Base-by-base conservation (phyloP, 1,140 invertebrate species). In the Drosophila pallidifrons region DNA sequence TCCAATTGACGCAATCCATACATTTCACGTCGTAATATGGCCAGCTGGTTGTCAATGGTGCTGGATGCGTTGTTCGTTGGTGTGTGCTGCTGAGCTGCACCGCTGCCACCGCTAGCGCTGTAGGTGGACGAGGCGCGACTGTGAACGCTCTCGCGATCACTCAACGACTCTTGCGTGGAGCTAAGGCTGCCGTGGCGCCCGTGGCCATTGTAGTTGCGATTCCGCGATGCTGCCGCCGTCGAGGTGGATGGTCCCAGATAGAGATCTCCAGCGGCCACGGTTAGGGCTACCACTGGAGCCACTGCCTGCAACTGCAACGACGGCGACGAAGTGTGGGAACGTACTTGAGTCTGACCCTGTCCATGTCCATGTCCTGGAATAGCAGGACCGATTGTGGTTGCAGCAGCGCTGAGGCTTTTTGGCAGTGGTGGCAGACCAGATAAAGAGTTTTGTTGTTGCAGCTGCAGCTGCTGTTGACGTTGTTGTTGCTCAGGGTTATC, bases 1-100 rank as follows among this genome's bases (percentile, higher is more conserved):
- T 98, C 97, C 91, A 98, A 83, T 87, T 98, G 97, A 8, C 97
- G 94, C 1, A 98, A 93, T 73, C 96, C 96, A 77, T 96, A 96
- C 97, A 98, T 97, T 95, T 97, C 96, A 81, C 96, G 95, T 77
- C 96, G 94, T 43, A 98, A 93, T 70, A 97, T 95, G 2, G 96
- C 95, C 79, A 97, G 93, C 83, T 97, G 96, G 10, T 96, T 95
- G 83, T 97, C 97, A 66, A 97, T 96, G 11, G 85, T 90, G 11
- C 95, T 95, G 1, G 95, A 94, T 60, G 95, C 93, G 65, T 77
- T 73, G n/a, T 75, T 82, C 13, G 77, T 83, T 28, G 79, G 68
- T 35, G 80, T 82, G 15, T 86, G 69, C 70, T 38, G 35, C 10
- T 38, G 35, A 8, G 28, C 70, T 38, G 20, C 73, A 5, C 47